Conservation (phyloP, 2,888 invertebrate species). For the Caenorhabditis sp. region DNA sequence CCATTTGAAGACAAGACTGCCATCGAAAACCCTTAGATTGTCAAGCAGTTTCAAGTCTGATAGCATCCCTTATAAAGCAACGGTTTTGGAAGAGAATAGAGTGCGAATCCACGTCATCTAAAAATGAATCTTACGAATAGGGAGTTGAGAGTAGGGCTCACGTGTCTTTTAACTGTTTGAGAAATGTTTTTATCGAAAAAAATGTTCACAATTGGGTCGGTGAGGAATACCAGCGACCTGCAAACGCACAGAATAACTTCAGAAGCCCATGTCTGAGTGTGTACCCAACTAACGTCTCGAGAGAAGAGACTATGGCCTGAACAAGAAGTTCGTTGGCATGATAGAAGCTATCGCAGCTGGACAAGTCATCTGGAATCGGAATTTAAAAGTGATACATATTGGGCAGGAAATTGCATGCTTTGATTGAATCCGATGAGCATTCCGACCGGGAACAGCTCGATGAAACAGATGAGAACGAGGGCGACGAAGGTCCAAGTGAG, state of each 20-base stretch:
- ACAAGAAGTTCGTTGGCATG: slow-evolving; percentile 3
- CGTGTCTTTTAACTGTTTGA: slow-evolving; percentile 5
- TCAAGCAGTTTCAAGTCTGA: not conserved
- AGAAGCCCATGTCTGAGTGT: too few species aligned
- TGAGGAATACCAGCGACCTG: slow-evolving; percentile 24
- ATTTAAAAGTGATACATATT: not conserved
- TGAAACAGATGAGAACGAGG: slow-evolving; percentile 16
- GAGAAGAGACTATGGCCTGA: slow-evolving; percentile 11
- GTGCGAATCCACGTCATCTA: slow-evolving; percentile 15
- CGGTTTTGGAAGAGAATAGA: too few species aligned
- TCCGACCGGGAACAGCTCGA: slow-evolving; percentile 27
- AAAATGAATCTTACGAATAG: too few species aligned
- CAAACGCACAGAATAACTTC: too few species aligned
- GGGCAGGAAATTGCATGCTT: not conserved
- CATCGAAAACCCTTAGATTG: not conserved
- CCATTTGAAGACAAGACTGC: too few species aligned
- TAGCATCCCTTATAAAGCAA: too few species aligned
- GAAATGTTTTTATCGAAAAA: slow-evolving; percentile 36
- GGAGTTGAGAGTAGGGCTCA: not conserved
- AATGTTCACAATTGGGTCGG: slow-evolving; percentile 19
- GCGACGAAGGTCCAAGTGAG: slow-evolving; percentile 37
- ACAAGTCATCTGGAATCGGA: slow-evolving; percentile 7
- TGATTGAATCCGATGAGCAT: slow-evolving; percentile 15
- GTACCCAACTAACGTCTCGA: slow-evolving; percentile 23
- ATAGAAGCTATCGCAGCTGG: slow-evolving; percentile 28